Conservation (phyloP, 2,888 invertebrate genomes). For the Pyrrhia umbra region DNA sequence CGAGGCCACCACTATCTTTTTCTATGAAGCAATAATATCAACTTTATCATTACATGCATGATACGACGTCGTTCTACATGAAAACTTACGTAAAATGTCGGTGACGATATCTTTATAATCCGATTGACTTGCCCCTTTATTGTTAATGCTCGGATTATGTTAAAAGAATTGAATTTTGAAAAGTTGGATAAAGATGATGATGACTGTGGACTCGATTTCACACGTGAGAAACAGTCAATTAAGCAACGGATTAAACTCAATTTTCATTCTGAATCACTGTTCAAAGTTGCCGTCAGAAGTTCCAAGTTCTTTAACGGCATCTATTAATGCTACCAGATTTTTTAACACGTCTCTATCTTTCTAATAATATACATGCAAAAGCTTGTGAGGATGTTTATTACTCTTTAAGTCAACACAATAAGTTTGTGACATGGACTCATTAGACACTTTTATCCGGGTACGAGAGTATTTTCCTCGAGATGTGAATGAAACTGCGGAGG, state of each 20-base stretch:
- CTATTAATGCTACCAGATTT: not conserved
- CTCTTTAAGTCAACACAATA: too few relatives aligned
- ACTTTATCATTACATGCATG: slow-evolving; percentile 71
- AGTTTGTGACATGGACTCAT: too few relatives aligned
- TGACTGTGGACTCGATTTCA: slow-evolving; percentile 30
- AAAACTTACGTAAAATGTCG: slow-evolving; percentile 66
- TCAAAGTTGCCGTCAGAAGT: slow-evolving; percentile 21
- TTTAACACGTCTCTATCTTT: too few relatives aligned
- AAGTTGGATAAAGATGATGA: slow-evolving; percentile 1
- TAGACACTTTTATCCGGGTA: too few relatives aligned
- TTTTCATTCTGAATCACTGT: not conserved
- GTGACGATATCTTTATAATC: slow-evolving; percentile 50
- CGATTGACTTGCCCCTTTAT: slow-evolving; percentile 21
- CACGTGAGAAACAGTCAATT: slow-evolving; percentile 20
- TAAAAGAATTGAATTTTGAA: slow-evolving; percentile 38
- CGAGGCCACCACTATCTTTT: slow-evolving; percentile 76
- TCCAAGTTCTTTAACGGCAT: not conserved
- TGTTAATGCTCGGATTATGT: slow-evolving; percentile 37
- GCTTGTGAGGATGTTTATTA: too few relatives aligned
- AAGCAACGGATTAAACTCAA: slow-evolving; percentile 20
- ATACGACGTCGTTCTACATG: slow-evolving; percentile 54
- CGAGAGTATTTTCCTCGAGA: too few relatives aligned
- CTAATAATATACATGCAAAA: too few relatives aligned
- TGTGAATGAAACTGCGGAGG: not conserved
- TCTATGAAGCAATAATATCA: slow-evolving; percentile 77